phyloP scores from a whole-genome alignment of 2,113 vertebrate species.

The Stegostoma tigrinum region DNA sequence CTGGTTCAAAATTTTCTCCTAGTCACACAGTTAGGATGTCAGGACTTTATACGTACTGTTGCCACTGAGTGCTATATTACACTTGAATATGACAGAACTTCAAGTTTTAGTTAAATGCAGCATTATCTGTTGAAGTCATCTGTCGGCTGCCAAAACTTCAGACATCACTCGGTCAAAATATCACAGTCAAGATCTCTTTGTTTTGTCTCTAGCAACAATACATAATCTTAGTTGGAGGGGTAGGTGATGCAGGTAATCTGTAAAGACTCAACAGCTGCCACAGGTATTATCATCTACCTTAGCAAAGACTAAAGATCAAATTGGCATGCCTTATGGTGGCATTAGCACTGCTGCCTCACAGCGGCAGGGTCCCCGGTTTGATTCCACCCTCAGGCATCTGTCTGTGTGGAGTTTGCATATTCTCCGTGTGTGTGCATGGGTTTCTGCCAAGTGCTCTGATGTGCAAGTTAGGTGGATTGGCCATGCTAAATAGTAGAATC shows the following conservation, averaged over 20 bases:
- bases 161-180: neutral
- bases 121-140: neutral
- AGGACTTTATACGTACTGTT: too few species aligned
- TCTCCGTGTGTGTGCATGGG: too few species aligned
- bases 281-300: neutral
- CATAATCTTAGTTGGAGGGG: neutral
- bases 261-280: neutral
- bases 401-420: too few species aligned
- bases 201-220: neutral
- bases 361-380: too few species aligned
- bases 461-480: too few species aligned
- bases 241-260: neutral
- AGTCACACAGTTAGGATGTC: too few species aligned
- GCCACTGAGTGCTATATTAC: neutral
- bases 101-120: neutral
- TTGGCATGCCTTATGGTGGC: too few species aligned
- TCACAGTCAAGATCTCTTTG: neutral
- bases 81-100: neutral
- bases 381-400: too few species aligned
- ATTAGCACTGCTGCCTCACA: too few species aligned
- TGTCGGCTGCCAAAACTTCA: neutral
- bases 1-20: neutral
- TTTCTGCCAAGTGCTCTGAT: too few species aligned
- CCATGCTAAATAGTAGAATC: too few species aligned
- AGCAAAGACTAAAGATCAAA: neutral